Evolutionary conservation across 2,113 vertebrate genomes (phyloP).

Genomic region (Pomatorhinus ruficollis): DNA sequence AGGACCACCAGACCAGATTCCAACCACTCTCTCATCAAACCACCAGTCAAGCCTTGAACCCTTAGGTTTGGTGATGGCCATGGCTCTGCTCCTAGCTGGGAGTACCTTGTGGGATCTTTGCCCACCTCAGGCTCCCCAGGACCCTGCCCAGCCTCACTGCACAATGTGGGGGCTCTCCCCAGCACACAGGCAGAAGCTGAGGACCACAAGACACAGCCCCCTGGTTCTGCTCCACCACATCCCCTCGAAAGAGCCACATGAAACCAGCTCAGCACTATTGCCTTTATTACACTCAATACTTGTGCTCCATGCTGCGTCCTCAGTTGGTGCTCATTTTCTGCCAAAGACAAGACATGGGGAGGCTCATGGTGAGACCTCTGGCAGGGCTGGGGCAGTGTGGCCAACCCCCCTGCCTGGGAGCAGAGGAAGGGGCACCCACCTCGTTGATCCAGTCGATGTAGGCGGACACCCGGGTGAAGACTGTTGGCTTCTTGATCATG

Average conservation of each 20-base stretch:
- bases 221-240: rapidly evolving
- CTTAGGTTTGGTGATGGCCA: rapidly evolving
- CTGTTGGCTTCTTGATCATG: constrained; percentile 81
- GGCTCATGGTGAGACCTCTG: rapidly evolving
- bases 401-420: rapidly evolving
- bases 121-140: neutral
- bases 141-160: neutral
- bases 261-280: neutral
- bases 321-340: neutral
- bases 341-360: neutral
- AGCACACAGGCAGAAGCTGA: rapidly evolving
- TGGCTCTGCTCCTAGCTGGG: neutral
- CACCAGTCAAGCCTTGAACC: neutral
- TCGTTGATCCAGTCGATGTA: constrained; percentile 85
- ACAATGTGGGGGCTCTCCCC: rapidly evolving
- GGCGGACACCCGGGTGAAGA: constrained; percentile 88
- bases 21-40: neutral
- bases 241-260: rapidly evolving
- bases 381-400: neutral
- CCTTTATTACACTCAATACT: neutral
- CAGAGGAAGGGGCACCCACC: constrained; percentile 60
- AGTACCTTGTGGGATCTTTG: neutral
- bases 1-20: neutral
- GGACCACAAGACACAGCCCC: too few species aligned
- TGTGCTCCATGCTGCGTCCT: rapidly evolving